Conservation (phyloP, 2,113 vertebrate genomes). For the Hirundichthys speculiger region DNA sequence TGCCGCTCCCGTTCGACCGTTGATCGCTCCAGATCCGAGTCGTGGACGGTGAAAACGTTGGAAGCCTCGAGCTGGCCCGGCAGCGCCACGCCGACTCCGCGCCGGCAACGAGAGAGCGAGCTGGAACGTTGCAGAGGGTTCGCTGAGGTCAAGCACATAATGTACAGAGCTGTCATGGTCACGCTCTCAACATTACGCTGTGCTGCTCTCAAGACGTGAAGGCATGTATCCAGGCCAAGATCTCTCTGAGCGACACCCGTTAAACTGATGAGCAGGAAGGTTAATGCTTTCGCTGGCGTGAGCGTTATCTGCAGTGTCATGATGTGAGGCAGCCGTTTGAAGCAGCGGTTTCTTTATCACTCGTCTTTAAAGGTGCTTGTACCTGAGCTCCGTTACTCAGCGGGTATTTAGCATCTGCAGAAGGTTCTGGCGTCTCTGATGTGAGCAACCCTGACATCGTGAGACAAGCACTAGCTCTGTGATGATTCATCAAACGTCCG, state of each 20-base stretch:
- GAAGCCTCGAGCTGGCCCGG: not conserved
- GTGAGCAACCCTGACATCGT: not conserved
- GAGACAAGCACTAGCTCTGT: too few relatives aligned
- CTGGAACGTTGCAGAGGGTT: conserved; percentile 81
- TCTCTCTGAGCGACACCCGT: conserved; percentile 10
- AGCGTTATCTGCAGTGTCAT: conserved; percentile 2
- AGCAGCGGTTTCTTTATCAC: too few relatives aligned
- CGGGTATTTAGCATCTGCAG: too few relatives aligned
- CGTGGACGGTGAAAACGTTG: not conserved
- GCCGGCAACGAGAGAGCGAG: conserved; percentile 47
- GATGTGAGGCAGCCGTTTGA: too few relatives aligned
- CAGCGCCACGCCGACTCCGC: too few relatives aligned
- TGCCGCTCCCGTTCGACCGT: not conserved
- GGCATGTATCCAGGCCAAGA: conserved; percentile 23
- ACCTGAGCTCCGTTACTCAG: too few relatives aligned
- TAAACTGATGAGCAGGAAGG: not conserved
- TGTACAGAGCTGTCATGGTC: conserved; percentile 92
- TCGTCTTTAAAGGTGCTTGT: too few relatives aligned
- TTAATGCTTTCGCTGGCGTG: conserved; percentile 21
- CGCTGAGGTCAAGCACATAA: conserved; percentile 94
- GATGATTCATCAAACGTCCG: too few relatives aligned
- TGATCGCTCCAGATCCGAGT: not conserved
- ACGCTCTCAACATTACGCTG: conserved; percentile 91
- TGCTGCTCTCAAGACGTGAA: conserved; percentile 90
- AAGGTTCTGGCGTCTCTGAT: not conserved